Evolutionary conservation across 2,888 invertebrate species (phyloP), one percentile per base, ranked within the genome.

Genomic region (Syritta pipiens): DNA sequence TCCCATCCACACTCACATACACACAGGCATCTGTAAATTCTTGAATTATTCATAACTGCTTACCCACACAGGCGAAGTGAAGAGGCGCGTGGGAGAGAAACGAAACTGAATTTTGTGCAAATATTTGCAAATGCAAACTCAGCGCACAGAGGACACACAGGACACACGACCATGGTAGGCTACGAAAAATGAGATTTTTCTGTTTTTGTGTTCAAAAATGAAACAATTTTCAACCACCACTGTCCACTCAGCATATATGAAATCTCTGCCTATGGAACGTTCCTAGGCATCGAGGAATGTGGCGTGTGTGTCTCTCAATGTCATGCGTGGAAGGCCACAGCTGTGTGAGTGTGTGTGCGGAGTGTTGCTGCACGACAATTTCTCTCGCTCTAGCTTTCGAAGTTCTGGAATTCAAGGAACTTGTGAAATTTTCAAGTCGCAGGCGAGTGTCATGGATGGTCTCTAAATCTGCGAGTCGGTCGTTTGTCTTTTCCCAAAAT

Each of bases 71-170:
- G 2, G n/a, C 32, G 3, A 55, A 49, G 40, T 44, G 28, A 49
- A n/a, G n/a, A n/a, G 2, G 28, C 1, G 28, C 1, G 4, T n/a
- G 4, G 28, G n/a, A 28, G 37, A 37, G 17, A 37, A 9, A 7
- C 17, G 14, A 37, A 37, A 44, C 59, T 46, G 44, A 69, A 69
- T 51, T 37, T 69, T 53, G 51, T 69, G 69, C 60, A 69, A 69
- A 69, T 69, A 69, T 69, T 69, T 69, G 51, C 60, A 69, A 53
- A 69, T 69, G 60, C 69, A 60, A 60, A 51, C 9, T 46, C 26
- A n/a, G 55, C 35, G 32, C 51, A 14, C 17, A 1, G 37, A 6
- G 17, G 12, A 55, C 12, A 57, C 55, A 14, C 37, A 55, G 22
- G 28, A 4, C n/a, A n/a, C n/a, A n/a, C n/a, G n/a, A n/a, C n/a